Evolutionary conservation across 1,140 invertebrate genomes (phyloP).

Genomic region (Trichogramma pretiosum): DNA sequence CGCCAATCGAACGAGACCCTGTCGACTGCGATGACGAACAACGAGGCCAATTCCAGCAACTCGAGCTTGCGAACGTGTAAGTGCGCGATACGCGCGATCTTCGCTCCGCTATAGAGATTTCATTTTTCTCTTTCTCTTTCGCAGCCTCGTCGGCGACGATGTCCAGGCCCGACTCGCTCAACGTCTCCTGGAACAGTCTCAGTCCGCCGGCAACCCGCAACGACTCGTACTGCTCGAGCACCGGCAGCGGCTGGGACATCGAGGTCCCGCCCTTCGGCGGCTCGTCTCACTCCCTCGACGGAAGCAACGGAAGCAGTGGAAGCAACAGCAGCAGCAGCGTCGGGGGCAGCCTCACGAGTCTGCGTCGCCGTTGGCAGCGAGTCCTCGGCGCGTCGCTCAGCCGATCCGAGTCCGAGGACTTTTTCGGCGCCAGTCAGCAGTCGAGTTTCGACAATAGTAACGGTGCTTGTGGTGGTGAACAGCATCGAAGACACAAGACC

Average conservation of each 20-base stretch:
- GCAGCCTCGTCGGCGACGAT: no score
- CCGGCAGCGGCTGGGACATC: slow-evolving; percentile 37
- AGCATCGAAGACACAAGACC: slow-evolving; percentile 34
- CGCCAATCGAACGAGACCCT: slow-evolving; percentile 30
- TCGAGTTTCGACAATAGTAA: background rate
- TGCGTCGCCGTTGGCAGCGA: slow-evolving; percentile 49
- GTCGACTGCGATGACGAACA: slow-evolving; percentile 25
- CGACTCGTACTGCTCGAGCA: slow-evolving; percentile 36
- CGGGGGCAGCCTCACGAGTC: slow-evolving; percentile 44
- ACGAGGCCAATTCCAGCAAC: slow-evolving; percentile 31
- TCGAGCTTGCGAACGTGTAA: slow-evolving; percentile 28
- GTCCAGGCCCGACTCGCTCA: slow-evolving; percentile 26
- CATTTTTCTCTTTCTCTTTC: no score
- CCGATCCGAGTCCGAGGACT: slow-evolving; percentile 36
- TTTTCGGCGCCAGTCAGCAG: slow-evolving; percentile 32
- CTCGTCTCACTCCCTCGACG: slow-evolving; percentile 37
- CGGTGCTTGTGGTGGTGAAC: background rate
- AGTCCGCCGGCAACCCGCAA: slow-evolving; percentile 24
- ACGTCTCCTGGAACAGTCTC: slow-evolving; percentile 33
- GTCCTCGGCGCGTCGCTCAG: slow-evolving; percentile 48
- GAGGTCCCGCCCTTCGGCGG: slow-evolving; percentile 30
- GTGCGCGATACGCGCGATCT: no score
- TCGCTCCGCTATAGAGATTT: no score
- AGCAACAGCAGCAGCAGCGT: slow-evolving; percentile 32
- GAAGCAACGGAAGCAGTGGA: slow-evolving; percentile 28